These are phyloP conservation scores for Cecropterus lyciades DNA, from an alignment of 1,140 invertebrate species.

Conservation along the genomic window DNA sequence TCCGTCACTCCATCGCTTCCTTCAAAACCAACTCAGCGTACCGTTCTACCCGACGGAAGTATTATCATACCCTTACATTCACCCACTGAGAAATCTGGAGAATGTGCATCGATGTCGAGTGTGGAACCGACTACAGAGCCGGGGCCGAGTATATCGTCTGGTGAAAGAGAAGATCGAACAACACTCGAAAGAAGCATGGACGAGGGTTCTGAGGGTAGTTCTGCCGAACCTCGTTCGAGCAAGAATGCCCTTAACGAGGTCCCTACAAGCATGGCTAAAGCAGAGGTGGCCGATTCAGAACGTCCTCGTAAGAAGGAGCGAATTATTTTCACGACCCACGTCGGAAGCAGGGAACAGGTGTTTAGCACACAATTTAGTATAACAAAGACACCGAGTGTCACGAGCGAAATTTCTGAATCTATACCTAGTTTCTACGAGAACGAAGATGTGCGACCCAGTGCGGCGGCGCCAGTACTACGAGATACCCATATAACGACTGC, in stretches of 20 bases:
- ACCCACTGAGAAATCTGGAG: constrained; percentile 68
- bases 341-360: constrained; percentile 73
- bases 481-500: constrained; percentile 7
- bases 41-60: constrained; percentile 78
- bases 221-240: background rate
- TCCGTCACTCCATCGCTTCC: constrained; percentile 33
- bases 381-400: constrained; percentile 75
- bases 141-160: constrained; percentile 15
- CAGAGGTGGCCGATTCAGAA: constrained; percentile 23
- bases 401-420: constrained; percentile 72
- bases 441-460: constrained; percentile 42
- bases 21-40: constrained; percentile 60
- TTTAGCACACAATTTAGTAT: constrained; percentile 78
- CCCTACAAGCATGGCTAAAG: background rate
- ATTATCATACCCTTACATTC: constrained; percentile 84
- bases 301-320: constrained; percentile 54
- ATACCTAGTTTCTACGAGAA: constrained; percentile 64
- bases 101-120: constrained; percentile 29
- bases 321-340: constrained; percentile 70
- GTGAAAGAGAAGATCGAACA: constrained; percentile 25
- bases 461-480: constrained; percentile 8
- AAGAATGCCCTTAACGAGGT: background rate
- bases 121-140: constrained; percentile 13
- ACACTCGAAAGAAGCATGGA: constrained; percentile 19
- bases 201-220: constrained; percentile 16